Base-by-base conservation (phyloP, 2,888 invertebrate species). In the Hirtodrosophila histrioides region DNA sequence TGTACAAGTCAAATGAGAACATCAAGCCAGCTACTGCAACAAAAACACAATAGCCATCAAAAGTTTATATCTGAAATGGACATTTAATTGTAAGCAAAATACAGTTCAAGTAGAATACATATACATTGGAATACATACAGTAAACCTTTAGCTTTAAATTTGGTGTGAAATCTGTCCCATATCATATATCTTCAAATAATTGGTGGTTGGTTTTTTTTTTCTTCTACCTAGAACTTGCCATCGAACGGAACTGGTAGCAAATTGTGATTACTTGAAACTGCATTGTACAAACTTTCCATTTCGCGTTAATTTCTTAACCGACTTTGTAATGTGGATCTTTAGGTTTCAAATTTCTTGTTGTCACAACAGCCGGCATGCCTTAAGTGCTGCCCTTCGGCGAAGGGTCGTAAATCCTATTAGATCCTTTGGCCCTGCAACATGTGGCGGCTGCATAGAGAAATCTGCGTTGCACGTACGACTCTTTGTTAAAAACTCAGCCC, bases 391-490 rank as follows among this genome's bases (percentile, higher is more conserved):
- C 39, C 48, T 70, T 69, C 66, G 61, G 36, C 58, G 74, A 63
- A 81, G 63, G 71, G 71, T 85, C 85, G 61, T 79, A 77, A 85
- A 81, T 81, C 81, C 81, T 77, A 81, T 81, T 82, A 81, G 69
- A 84, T 75, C 65, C 75, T 72, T 50, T 10, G n/a, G 29, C 41
- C 4, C 48, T 63, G 79, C 79, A 81, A 79, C 82, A 81, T 81
- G 67, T 82, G 85, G 68, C 66, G 43, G 75, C 62, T 60, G 65
- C 54, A 55, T 37, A 17, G 11, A 37, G 39, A 33, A 50, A 44
- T 43, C 46, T 58, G 43, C 33, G 40, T n/a, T 45, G 45, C 44
- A 27, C 12, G 27, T 6, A 31, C 3, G 12, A 44, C 4, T 37
- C 58, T 51, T 63, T 68, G 55, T 55, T 17, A 17, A 27, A 35